These are phyloP conservation scores for Anadara kagoshimensis DNA, from an alignment of 1,140 invertebrate species.

Conservation along the genomic window DNA sequence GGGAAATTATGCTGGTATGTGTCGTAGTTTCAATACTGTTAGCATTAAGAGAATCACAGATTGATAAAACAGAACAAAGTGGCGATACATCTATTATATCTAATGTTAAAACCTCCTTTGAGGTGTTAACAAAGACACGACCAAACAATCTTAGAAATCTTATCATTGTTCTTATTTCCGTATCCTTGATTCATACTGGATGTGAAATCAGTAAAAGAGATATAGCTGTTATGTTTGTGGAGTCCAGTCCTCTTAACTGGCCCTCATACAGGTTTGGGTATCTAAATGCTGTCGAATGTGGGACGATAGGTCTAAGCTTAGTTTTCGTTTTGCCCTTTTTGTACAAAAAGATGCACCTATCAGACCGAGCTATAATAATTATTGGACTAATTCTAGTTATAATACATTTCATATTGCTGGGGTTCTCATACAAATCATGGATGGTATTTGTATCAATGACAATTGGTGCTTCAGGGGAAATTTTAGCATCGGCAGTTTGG, in stretches of 20 bases:
- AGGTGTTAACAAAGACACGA: constrained; percentile 50
- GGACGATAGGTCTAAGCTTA: constrained; percentile 60
- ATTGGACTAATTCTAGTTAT: constrained; percentile 63
- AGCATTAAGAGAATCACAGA: constrained; percentile 45
- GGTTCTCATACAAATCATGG: constrained; percentile 62
- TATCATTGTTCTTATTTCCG: constrained; percentile 45
- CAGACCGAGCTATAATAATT: constrained; percentile 60
- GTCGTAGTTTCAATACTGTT: constrained; percentile 48
- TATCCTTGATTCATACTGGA: constrained; percentile 50
- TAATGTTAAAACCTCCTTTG: constrained; percentile 53
- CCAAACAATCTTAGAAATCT: constrained; percentile 43
- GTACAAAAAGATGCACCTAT: constrained; percentile 46
- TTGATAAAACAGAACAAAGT: constrained; percentile 26
- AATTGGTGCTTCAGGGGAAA: constrained; percentile 58
- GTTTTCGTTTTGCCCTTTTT: constrained; percentile 65
- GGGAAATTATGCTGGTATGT: constrained; percentile 46
- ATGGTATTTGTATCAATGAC: constrained; percentile 65
- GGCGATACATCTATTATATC: background rate
- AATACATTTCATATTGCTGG: constrained; percentile 54
- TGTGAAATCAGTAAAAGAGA: constrained; percentile 68
- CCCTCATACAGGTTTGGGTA: constrained; percentile 67
- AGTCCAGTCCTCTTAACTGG: constrained; percentile 64
- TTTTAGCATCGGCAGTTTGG: constrained; percentile 61
- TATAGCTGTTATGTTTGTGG: constrained; percentile 64
- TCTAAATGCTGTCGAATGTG: constrained; percentile 66